A percentile compares a stretch with the other conserved stretches of the same genome.
These are phyloP conservation scores for Noctua janthe DNA, from an alignment of 2,888 invertebrate genomes.

Conservation along the genomic window DNA sequence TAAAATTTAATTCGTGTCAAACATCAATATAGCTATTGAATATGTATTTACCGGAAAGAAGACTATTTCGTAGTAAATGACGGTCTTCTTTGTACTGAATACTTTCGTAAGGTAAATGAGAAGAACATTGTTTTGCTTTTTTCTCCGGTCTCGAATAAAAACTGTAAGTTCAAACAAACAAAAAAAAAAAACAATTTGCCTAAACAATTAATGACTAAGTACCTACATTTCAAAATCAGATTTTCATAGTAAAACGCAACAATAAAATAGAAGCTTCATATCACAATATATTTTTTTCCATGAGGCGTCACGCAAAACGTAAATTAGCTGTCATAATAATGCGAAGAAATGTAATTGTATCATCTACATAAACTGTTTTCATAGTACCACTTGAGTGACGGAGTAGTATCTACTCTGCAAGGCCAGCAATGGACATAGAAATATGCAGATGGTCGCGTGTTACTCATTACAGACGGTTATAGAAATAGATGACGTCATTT, in stretches of 20 bases:
- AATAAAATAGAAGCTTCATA: slow-evolving; percentile 61
- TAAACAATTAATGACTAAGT: slow-evolving; percentile 23
- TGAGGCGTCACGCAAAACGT: slow-evolving; percentile 68
- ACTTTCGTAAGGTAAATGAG: not conserved
- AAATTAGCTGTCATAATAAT: slow-evolving; percentile 68
- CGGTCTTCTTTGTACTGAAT: not conserved
- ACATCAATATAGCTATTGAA: not conserved
- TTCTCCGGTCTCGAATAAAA: slow-evolving; percentile 13
- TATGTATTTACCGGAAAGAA: not conserved
- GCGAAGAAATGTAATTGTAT: slow-evolving; percentile 64
- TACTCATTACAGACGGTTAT: slow-evolving; percentile 63
- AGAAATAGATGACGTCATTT: slow-evolving; percentile 62
- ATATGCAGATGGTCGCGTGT: slow-evolving; percentile 60
- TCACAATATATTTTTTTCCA: slow-evolving; percentile 63
- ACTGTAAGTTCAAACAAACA: not conserved
- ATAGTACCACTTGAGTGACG: slow-evolving; percentile 51
- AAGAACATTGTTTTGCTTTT: not conserved
- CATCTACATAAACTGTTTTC: slow-evolving; percentile 62
- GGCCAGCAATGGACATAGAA: slow-evolving; percentile 50
- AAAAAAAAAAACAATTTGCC: slow-evolving; percentile 47
- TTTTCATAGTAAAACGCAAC: slow-evolving; percentile 61
- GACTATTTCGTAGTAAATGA: not conserved
- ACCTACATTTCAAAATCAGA: slow-evolving; percentile 42
- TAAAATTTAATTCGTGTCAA: not conserved
- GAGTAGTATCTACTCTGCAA: slow-evolving; percentile 52